phyloP scores from a whole-genome alignment of 1,140 invertebrate genomes.

The Archivesica marissinica region DNA sequence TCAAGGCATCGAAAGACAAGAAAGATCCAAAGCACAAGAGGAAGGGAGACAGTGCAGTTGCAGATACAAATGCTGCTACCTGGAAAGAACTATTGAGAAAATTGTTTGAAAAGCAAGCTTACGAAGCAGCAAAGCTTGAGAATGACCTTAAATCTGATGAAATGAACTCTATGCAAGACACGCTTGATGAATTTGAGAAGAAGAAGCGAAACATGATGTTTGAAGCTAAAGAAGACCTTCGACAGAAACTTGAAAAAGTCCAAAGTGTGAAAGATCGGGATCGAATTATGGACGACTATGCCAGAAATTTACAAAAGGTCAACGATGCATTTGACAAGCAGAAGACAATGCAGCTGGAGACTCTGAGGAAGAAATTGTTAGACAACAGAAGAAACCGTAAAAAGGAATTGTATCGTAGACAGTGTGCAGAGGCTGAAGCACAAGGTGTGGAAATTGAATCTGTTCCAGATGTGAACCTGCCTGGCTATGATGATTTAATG shows the following conservation, averaged over 20 bases:
- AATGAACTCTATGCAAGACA: constrained; percentile 75
- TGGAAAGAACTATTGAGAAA: constrained; percentile 70
- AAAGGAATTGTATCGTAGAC: constrained; percentile 78
- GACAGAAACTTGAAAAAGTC: constrained; percentile 71
- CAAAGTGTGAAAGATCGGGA: constrained; percentile 78
- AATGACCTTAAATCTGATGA: constrained; percentile 78
- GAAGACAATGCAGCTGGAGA: constrained; percentile 77
- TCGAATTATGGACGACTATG: constrained; percentile 78
- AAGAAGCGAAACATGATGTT: constrained; percentile 73
- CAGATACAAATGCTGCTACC: constrained; percentile 41
- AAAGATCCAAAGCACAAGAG: constrained; percentile 45
- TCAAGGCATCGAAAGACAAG: constrained; percentile 26
- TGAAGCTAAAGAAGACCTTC: constrained; percentile 73
- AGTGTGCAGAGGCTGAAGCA: constrained; percentile 76
- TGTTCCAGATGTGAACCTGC: constrained; percentile 75
- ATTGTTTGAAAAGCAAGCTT: constrained; percentile 82
- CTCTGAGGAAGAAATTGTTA: constrained; percentile 74
- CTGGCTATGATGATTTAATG: constrained; percentile 77
- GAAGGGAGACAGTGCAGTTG: constrained; percentile 5
- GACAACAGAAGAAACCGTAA: constrained; percentile 75
- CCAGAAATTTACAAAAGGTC: constrained; percentile 76
- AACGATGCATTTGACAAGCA: constrained; percentile 79
- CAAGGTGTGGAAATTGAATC: constrained; percentile 72
- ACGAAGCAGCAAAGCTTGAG: constrained; percentile 80
- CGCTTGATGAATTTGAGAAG: constrained; percentile 74